A percentile compares a stretch with the other conserved stretches of the same genome.
Evolutionary conservation across 2,797 vertebrate species (phyloP).

Genomic region (Prionace glauca): DNA sequence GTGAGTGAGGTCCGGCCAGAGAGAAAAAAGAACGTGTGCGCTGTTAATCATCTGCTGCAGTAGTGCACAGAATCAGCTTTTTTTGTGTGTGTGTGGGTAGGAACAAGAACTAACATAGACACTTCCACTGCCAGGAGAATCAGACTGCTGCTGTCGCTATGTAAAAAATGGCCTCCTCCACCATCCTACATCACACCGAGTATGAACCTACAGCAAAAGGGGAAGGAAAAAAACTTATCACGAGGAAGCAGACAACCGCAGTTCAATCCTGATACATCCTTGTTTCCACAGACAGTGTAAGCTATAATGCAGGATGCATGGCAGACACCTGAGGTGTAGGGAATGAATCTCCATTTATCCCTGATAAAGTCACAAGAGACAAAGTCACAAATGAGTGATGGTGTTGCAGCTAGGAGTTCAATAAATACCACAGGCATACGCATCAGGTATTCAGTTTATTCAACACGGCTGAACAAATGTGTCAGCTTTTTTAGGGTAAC

Average conservation of each 20-base stretch:
- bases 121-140: slow-evolving; percentile 14
- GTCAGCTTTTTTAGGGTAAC: slow-evolving; percentile 16
- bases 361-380: slow-evolving; percentile 34
- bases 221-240: slow-evolving; percentile 18
- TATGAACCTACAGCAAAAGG: slow-evolving; percentile 26
- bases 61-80: slow-evolving; percentile 39
- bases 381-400: slow-evolving; percentile 33
- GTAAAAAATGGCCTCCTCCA: slow-evolving; percentile 29
- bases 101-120: slow-evolving; percentile 19
- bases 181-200: slow-evolving; percentile 31
- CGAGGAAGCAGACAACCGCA: slow-evolving; percentile 20
- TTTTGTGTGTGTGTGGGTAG: neutral
- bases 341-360: slow-evolving; percentile 36
- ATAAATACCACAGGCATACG: slow-evolving; percentile 34
- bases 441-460: slow-evolving; percentile 35
- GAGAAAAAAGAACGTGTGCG: slow-evolving; percentile 52
- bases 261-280: slow-evolving; percentile 21
- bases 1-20: slow-evolving; percentile 65
- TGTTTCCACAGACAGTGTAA: slow-evolving; percentile 32
- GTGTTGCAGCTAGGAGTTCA: slow-evolving; percentile 26
- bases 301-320: slow-evolving; percentile 19
- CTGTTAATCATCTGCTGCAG: slow-evolving; percentile 64
- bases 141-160: slow-evolving; percentile 15
- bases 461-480: slow-evolving; percentile 8
- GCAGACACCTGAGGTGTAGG: neutral